These are phyloP conservation scores for Bucorvus abyssinicus DNA, from an alignment of 2,797 vertebrate genomes.

Conservation along the genomic window DNA sequence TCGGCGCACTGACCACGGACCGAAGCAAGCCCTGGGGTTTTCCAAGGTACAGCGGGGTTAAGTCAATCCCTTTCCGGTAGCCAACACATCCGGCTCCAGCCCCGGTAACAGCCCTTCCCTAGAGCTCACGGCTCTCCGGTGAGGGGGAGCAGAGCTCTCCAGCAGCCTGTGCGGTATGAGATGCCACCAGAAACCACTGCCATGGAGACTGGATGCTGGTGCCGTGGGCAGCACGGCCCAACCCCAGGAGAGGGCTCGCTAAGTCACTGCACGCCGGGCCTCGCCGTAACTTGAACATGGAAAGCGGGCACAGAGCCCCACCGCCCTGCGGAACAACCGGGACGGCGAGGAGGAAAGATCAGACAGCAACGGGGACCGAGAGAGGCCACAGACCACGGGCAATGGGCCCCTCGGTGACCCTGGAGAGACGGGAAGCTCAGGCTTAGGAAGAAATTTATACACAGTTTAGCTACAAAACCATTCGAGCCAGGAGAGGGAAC, in stretches of 20 bases:
- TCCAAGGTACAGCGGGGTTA: neutral
- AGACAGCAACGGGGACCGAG: neutral
- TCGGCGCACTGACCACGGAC: fast-evolving
- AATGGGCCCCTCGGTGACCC: neutral
- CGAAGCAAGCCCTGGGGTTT: neutral
- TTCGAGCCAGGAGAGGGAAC: neutral
- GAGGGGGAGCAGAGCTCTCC: neutral
- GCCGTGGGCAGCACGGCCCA: fast-evolving
- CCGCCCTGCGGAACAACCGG: neutral
- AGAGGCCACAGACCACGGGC: neutral
- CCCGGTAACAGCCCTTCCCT: neutral
- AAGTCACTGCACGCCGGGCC: fast-evolving
- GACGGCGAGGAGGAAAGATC: neutral
- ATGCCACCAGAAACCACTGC: fast-evolving
- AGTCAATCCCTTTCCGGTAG: neutral
- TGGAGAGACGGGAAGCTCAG: neutral
- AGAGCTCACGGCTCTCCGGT: neutral
- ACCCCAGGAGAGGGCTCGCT: fast-evolving
- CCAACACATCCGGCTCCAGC: neutral
- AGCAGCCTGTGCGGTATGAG: no score
- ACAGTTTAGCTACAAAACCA: neutral
- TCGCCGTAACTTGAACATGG: neutral
- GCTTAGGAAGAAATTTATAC: fast-evolving
- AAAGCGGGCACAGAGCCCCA: neutral
- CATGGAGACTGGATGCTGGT: fast-evolving